Conservation (phyloP, 2,113 vertebrate genomes). For the Plecotus auritus region DNA sequence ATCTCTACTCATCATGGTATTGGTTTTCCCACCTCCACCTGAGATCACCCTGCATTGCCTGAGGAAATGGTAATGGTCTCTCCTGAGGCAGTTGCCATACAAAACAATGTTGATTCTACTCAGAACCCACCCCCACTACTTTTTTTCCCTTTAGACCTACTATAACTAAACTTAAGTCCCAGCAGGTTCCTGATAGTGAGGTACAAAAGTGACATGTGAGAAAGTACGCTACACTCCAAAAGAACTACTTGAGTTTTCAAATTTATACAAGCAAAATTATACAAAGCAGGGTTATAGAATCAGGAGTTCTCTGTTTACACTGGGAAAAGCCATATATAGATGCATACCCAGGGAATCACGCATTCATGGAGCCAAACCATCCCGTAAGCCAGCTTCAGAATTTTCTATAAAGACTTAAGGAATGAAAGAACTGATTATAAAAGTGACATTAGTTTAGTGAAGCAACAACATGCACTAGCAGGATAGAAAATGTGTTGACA, state of each 20-base stretch:
- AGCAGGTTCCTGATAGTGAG: neutral
- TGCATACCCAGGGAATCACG: neutral
- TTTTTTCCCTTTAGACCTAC: neutral
- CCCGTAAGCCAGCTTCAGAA: neutral
- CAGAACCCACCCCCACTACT: neutral
- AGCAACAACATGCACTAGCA: neutral
- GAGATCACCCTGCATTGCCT: neutral
- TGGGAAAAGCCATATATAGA: neutral
- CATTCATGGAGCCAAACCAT: neutral
- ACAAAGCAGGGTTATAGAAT: neutral
- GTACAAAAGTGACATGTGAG: neutral
- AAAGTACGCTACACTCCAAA: neutral
- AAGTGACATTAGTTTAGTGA: neutral
- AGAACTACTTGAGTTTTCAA: neutral
- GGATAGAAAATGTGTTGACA: neutral
- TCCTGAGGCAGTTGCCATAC: neutral
- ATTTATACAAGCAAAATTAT: neutral
- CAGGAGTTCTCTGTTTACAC: neutral
- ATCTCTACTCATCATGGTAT: neutral
- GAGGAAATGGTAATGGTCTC: neutral
- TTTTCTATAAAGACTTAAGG: neutral
- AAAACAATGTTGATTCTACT: neutral
- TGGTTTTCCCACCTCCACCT: neutral
- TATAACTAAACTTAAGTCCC: neutral
- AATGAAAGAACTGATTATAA: neutral